A percentile compares a stretch with the other conserved stretches of the same genome.
Conservation (phyloP, 1,140 invertebrate species). For the Drosophila guanche region DNA sequence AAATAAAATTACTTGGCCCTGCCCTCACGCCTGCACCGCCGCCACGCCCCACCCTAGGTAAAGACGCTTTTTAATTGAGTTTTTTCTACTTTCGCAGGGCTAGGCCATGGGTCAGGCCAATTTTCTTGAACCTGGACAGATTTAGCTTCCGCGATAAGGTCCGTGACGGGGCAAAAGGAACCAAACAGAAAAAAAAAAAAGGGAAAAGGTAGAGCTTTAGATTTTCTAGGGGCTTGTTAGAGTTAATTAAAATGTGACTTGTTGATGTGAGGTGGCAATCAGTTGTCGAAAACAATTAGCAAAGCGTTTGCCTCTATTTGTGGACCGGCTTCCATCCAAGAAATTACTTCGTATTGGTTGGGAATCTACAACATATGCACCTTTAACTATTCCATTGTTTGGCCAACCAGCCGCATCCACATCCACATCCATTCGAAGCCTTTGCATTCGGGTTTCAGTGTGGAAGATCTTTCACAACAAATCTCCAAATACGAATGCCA, state of each 20-base stretch:
- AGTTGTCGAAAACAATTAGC: slow-evolving; percentile 40
- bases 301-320: slow-evolving; percentile 10
- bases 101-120: slow-evolving; percentile 26
- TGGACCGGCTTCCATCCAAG: not conserved
- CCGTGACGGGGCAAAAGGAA: not conserved
- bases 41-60: slow-evolving; percentile 27
- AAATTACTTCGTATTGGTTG: not conserved
- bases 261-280: slow-evolving; percentile 48
- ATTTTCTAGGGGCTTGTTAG: slow-evolving; percentile 53
- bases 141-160: slow-evolving; percentile 36
- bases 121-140: slow-evolving; percentile 57
- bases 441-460: no score
- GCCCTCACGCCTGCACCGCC: not conserved
- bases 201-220: slow-evolving; percentile 40
- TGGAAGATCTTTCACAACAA: slow-evolving; percentile 22
- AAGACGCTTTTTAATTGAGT: slow-evolving; percentile 73
- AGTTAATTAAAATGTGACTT: slow-evolving; percentile 74
- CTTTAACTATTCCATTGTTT: slow-evolving; percentile 16
- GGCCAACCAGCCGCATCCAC: slow-evolving; percentile 27
- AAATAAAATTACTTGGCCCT: slow-evolving; percentile 70
- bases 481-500: slow-evolving; percentile 17
- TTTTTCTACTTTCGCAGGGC: slow-evolving; percentile 32
- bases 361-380: slow-evolving; percentile 4
- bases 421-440: slow-evolving; percentile 1
- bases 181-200: slow-evolving; percentile 42